Base-by-base conservation (phyloP, 2,797 vertebrate genomes). In the Siniperca obscura region DNA sequence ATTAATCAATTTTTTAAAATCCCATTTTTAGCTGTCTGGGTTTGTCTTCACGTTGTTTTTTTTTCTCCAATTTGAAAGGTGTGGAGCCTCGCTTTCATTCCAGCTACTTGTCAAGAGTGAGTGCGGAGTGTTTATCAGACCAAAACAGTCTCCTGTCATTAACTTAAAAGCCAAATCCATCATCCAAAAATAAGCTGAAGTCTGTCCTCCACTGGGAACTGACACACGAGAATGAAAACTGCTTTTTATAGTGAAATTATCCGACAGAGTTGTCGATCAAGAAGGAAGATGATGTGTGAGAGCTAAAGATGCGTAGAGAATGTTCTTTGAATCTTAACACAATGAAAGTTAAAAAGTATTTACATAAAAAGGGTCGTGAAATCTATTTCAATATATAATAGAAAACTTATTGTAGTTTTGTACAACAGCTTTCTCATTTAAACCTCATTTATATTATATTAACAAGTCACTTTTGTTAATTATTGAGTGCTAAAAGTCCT, bases 111-210 rank as follows among this genome's bases (percentile, higher is more conserved):
- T 92, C 89, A 90, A 60, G 78, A 80, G 65, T 50, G 62, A 57
- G 66, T 38, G 80, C 56, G 0, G 36, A 70, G 76, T 82, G 86
- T 85, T 90, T 90, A 87, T 92, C 87, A 83, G 88, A 90, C 90
- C 88, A 89, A 90, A 92, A 88, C 82, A 85, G 76, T 83, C 75
- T 86, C 70, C 85, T 91, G 90, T 89, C 90, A 89, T 90, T 88
- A 83, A 83, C 81, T 90, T 87, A 82, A 92, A 92, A 92, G 92
- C 76, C 75, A 90, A 90, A 92, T 92, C 91, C 86, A 87, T 92
- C 90, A 89, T 89, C 90, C 81, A 53, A 86, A 90, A 91, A 91
- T 89, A 89, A 89, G 81, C 82, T 59, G 56, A 81, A 83, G 86
- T 86, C 71, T 75, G 78, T 82, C 81, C 57, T 86, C 87, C 70